These are phyloP conservation scores for Brachypalpus laphriformis DNA, from an alignment of 2,888 invertebrate species.

Conservation along the genomic window DNA sequence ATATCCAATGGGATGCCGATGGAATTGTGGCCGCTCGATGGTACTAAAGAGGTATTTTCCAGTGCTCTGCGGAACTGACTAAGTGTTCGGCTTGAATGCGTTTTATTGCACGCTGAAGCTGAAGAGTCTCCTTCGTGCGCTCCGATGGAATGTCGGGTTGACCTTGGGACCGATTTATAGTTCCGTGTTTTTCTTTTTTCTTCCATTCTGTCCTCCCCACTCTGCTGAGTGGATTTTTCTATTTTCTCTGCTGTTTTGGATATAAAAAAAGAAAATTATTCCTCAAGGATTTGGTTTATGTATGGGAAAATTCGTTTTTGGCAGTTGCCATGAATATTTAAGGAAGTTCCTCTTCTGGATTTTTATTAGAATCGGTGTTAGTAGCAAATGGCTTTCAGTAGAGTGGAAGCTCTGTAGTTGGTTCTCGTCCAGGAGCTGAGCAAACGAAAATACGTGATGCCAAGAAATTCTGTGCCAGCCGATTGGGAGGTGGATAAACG, in stretches of 20 bases:
- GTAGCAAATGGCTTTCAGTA: not conserved
- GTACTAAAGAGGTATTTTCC: slow-evolving; percentile 53
- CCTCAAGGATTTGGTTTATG: slow-evolving; percentile 3
- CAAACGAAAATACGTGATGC: slow-evolving; percentile 39
- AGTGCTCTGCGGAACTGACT: slow-evolving; percentile 20
- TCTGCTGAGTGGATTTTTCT: not conserved
- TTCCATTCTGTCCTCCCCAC: not conserved
- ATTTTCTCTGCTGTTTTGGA: not conserved
- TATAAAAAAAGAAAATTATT: not conserved
- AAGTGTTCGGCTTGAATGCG: slow-evolving; percentile 54
- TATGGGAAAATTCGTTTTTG: slow-evolving; percentile 22
- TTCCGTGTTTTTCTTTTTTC: not conserved
- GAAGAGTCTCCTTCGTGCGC: not conserved
- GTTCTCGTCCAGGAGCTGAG: slow-evolving; percentile 39
- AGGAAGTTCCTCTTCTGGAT: not conserved
- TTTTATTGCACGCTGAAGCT: slow-evolving; percentile 32
- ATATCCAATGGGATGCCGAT: slow-evolving; percentile 61
- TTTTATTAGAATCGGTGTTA: slow-evolving; percentile 10
- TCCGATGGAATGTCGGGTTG: slow-evolving; percentile 34
- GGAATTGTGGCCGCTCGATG: slow-evolving; percentile 33
- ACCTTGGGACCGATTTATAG: slow-evolving; percentile 60
- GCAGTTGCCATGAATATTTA: slow-evolving; percentile 41
- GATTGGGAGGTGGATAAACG: slow-evolving; percentile 44
- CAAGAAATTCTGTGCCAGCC: slow-evolving; percentile 51
- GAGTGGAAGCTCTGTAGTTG: slow-evolving; percentile 32